Base-by-base conservation (phyloP, 30 jellyfish, hydroid and myxozoan species). In the Chrysaora quinquecirrha region DNA sequence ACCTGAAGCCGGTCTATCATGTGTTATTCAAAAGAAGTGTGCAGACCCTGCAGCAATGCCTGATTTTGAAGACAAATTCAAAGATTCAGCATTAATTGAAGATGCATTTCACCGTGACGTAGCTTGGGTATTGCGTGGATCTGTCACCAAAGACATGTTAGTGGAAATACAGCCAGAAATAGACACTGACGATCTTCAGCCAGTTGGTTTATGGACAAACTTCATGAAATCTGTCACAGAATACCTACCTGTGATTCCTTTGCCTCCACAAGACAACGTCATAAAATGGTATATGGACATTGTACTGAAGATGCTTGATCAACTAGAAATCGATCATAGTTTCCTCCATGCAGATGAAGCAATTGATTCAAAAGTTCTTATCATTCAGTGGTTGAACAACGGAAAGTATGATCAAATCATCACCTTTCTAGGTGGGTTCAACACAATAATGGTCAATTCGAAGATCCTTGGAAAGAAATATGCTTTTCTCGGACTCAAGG, bases 231-330 rank as follows among this genome's bases (percentile, higher is more conserved):
- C 65, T 6, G 50, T 65, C 19, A 48, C 90, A 33, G 93, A 82
- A 71, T 82, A 82, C 38, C 79, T 82, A 6, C 93, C 93, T 4
- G 88, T 52, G 11, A 52, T 82, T 46, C 90, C 84, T 3, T 66
- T 64, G 6, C 90, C 90, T 30, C 90, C 54, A 25, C 28, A 27
- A 4, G 87, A 25, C 69, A 77, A 34, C 30, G 58, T 63, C 6
- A 30, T 32, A 0, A 56, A 60, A 29, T 77, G 82, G 68, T 58
- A 77, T 84, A 28, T 77, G 66, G 86, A 61, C 28, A n/a, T 31
- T 16, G 60, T 58, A 22, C 60, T 77, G 33, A 69, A 77, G 23
- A 56, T 56, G 43, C 61, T 33, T n/a, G 89, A 71, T n/a, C 82
- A 71, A 11, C 73, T 82, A 1, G 18, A 35, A n/a, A 20, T 69